Evolutionary conservation across 2,797 vertebrate genomes (phyloP), one percentile per base, ranked within the genome.

Genomic region (Gallinago stenura): DNA sequence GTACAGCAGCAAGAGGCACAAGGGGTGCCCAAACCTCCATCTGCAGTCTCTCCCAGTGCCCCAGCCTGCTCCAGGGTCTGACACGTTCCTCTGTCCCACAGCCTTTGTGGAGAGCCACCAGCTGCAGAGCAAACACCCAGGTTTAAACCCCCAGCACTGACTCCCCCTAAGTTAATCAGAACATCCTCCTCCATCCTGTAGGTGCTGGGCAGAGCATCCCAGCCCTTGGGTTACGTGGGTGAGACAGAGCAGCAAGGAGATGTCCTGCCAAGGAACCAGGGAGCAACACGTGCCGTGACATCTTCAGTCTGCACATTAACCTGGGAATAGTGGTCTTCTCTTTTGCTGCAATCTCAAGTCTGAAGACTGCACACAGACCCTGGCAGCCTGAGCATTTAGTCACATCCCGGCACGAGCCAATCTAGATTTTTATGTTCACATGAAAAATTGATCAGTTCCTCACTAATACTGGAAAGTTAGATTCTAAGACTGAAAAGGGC

Each of bases 141-240:
- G 33, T n/a, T 66, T 56, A 50, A 75, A 12, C 35, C 31, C 21
- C 13, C 39, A 53, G 15, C 51, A 26, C 28, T 4, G 1, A 9
- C 45, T 19, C 4, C 10, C 15, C 62, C 37, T 64, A 31, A 37
- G 20, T 28, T 22, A 25, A 46, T 48, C 54, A 66, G 43, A 1
- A 0, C 25, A 10, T 8, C 60, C 31, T 51, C 50, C 15, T 35
- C 45, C 14, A 21, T 30, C 54, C 65, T 31, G 18, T 15, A 14
- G 16, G 30, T 6, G 19, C 48, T 50, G 71, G 31, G 48, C 35
- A 64, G 41, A 31, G 4, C 4, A 1, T 7, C 2, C 33, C 1
- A 0, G 33, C 33, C 15, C n/a, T 17, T 14, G 50, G 0, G 4
- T 43, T n/a, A 30, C n/a, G 3, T 2, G 0, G 20, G 30, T 51